Conservation (phyloP, 2,888 invertebrate species). For the Prosopocoilus inquinatus region DNA sequence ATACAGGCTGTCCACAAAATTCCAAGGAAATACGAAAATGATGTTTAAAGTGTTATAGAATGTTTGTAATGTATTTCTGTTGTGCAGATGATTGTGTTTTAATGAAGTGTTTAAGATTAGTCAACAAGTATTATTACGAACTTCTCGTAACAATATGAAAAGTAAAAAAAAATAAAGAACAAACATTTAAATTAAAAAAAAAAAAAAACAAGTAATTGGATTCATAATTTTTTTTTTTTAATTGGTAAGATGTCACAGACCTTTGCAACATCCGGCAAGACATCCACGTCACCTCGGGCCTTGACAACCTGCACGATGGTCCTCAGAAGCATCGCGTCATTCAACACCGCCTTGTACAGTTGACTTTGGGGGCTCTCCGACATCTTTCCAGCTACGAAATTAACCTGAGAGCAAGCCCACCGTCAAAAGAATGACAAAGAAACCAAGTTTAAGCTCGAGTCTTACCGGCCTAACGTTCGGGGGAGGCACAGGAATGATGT, state of each 20-base stretch:
- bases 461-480: conserved; percentile 77
- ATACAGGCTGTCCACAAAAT: too few relatives aligned
- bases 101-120: too few relatives aligned
- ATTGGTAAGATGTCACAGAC: conserved; percentile 15
- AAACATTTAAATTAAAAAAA: too few relatives aligned
- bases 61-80: too few relatives aligned
- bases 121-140: too few relatives aligned
- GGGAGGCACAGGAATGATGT: conserved; percentile 82
- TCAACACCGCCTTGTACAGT: conserved; percentile 67
- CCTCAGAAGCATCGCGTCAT: conserved; percentile 63
- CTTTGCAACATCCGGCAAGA: conserved; percentile 39
- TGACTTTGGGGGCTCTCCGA: conserved; percentile 77
- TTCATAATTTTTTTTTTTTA: background rate
- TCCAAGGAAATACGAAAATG: too few relatives aligned
- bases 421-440: conserved; percentile 2
- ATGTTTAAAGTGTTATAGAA: too few relatives aligned
- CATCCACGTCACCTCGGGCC: conserved; percentile 52
- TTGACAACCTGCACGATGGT: conserved; percentile 63
- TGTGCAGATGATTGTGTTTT: too few relatives aligned
- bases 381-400: conserved; percentile 61
- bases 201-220: background rate
- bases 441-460: background rate
- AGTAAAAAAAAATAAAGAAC: too few relatives aligned
- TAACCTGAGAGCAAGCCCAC: conserved; percentile 38
- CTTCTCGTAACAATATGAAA: too few relatives aligned